A percentile compares a stretch with the other conserved stretches of the same genome.
Conservation (phyloP, 30 jellyfish, hydroid and myxozoan genomes). For the Phacellophora camtschatica region DNA sequence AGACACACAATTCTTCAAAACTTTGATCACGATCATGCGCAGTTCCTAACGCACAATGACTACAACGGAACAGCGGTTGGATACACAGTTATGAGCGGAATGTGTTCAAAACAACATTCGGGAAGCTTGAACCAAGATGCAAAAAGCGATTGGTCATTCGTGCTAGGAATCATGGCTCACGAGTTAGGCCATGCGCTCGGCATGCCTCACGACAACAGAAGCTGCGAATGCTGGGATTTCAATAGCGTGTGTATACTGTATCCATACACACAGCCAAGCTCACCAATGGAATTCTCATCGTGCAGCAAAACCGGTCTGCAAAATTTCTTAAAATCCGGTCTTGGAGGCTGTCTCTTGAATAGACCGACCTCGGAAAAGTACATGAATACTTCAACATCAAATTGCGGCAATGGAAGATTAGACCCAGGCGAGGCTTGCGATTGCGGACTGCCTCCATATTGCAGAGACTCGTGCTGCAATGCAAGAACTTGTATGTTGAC, state of each 20-base stretch:
- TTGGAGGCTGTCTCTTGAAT: constrained; percentile 14
- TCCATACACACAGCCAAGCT: constrained; percentile 33
- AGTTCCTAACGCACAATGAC: constrained; percentile 15
- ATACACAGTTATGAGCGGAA: constrained; percentile 59
- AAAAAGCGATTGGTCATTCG: neutral
- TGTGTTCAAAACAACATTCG: constrained; percentile 46
- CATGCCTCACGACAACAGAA: constrained; percentile 59
- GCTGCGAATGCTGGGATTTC: constrained; percentile 50
- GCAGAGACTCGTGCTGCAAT: neutral
- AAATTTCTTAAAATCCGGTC: neutral
- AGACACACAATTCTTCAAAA: neutral
- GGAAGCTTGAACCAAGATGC: constrained; percentile 67
- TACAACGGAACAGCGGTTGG: constrained; percentile 65
- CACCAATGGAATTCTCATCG: constrained; percentile 49
- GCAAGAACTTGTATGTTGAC: neutral
- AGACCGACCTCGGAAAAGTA: neutral
- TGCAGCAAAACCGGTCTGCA: constrained; percentile 45
- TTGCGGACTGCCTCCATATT: constrained; percentile 7
- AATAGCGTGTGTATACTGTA: constrained; percentile 21
- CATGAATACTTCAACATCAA: neutral
- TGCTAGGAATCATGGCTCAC: constrained; percentile 71
- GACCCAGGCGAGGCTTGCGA: constrained; percentile 35
- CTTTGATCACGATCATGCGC: constrained; percentile 65
- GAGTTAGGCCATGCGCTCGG: constrained; percentile 83
- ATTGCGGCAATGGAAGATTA: constrained; percentile 8